phyloP scores from a whole-genome alignment of 1,140 invertebrate species.

The Caenorhabditis brenneri region DNA sequence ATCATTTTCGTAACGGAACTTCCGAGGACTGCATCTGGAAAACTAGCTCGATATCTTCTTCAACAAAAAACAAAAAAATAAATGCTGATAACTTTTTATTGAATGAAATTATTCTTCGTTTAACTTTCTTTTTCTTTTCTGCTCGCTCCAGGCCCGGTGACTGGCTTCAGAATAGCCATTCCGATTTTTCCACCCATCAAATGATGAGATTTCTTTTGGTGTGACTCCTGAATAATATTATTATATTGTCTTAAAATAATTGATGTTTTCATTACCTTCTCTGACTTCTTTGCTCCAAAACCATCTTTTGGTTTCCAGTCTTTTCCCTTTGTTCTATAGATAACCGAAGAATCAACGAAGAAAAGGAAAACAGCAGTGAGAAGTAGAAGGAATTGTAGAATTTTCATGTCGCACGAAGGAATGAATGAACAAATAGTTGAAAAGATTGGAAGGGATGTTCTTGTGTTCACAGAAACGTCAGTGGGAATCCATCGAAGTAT shows the following conservation, averaged over 20 bases:
- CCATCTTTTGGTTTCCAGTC: too few species aligned
- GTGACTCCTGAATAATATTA: background rate
- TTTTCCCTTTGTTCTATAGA: too few species aligned
- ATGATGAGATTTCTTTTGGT: background rate
- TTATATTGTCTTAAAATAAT: background rate
- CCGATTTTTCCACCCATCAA: background rate
- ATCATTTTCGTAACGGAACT: conserved; percentile 2
- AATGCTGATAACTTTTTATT: background rate
- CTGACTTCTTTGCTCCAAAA: too few species aligned
- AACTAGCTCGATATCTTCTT: background rate
- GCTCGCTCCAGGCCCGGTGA: background rate
- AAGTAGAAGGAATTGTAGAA: background rate
- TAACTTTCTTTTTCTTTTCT: background rate
- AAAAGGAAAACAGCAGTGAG: background rate
- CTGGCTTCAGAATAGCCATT: background rate
- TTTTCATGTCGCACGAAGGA: background rate
- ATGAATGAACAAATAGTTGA: background rate
- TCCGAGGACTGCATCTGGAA: conserved; percentile 29
- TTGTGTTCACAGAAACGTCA: background rate
- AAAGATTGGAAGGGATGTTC: background rate
- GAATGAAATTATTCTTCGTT: background rate
- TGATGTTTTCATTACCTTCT: too few species aligned
- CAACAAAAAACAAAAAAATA: background rate
- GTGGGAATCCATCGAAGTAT: background rate
- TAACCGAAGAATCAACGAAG: background rate